Evolutionary conservation across 1,140 invertebrate species (phyloP), one percentile per base, ranked within the genome.

Genomic region (Sinella curviseta): DNA sequence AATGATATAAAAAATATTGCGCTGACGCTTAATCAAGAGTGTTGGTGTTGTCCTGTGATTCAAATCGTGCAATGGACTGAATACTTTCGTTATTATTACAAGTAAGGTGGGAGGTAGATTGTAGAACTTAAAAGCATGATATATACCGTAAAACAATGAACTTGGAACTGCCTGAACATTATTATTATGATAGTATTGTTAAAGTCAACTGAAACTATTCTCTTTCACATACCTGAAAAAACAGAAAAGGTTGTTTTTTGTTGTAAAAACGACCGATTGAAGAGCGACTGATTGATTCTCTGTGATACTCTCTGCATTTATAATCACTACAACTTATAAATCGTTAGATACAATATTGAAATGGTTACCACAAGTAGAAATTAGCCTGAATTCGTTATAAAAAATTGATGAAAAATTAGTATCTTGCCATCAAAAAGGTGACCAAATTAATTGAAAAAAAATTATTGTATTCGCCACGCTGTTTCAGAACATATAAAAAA

Each of bases 241-340:
- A 48, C 39, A 20, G 8, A 48, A 20, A 12, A 48, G 39, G 24
- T 60, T 16, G 57, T 60, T 60, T 60, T 60, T 3, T 60, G 39
- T 12, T 48, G 14, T 60, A 60, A 60, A 12, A 60, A 8, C 8
- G 20, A 48, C 39, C 39, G 39, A 48, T n/a, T 48, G 39, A 60
- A 60, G 8, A 14, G 24, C 24, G 57, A 60, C 57, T 55, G 78
- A 76, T 57, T 80, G 78, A 80, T 80, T 80, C 78, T 80, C 78
- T 80, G 78, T 80, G 78, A 80, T 80, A 76, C 78, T 80, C 78
- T 80, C 78, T 80, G 78, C 78, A 80, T 80, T 80, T 80, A 33
- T 20, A 26, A 67, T 78, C 12, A n/a, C 57, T 60, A n/a, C 12
- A 60, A 12, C 24, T 60, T 12, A 60, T 26, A 14, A n/a, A 48